A percentile compares a stretch with the other conserved stretches of the same genome.
phyloP scores from a whole-genome alignment of 2,113 vertebrate genomes.

The Oxyruncus cristatus region DNA sequence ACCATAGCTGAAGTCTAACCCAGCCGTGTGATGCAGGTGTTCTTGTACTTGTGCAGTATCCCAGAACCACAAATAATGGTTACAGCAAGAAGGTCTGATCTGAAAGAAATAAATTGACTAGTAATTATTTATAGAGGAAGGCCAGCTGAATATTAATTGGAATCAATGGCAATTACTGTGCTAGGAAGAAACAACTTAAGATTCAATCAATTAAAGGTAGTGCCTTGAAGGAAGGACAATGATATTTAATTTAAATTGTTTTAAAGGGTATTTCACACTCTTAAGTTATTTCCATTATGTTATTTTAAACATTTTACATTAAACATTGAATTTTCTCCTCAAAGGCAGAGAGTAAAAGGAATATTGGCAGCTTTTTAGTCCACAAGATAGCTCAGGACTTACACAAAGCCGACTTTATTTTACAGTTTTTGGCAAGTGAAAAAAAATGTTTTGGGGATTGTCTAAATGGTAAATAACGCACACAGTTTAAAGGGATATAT shows the following conservation, averaged over 20 bases:
- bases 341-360: not conserved
- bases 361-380: constrained; percentile 33
- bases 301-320: constrained; percentile 55
- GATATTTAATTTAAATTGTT: constrained; percentile 68
- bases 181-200: constrained; percentile 68
- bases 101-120: constrained; percentile 28
- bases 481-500: not conserved
- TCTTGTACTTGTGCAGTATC: not conserved
- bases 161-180: constrained; percentile 65
- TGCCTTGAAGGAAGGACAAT: constrained; percentile 66
- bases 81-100: not conserved
- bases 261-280: constrained; percentile 61
- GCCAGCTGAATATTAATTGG: constrained; percentile 66
- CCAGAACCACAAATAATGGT: not conserved
- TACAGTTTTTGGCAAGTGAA: not conserved
- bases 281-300: constrained; percentile 43
- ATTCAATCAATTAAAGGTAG: constrained; percentile 67
- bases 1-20: not conserved
- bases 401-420: not conserved
- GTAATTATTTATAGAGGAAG: constrained; percentile 59
- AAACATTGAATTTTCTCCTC: constrained; percentile 43
- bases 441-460: not conserved
- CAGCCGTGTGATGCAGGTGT: not conserved
- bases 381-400: not conserved
- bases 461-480: not conserved